Percentiles rank a stretch among this genome's conserved stretches.
Conservation (phyloP, 1,140 invertebrate species). For the Nymphalis io region DNA sequence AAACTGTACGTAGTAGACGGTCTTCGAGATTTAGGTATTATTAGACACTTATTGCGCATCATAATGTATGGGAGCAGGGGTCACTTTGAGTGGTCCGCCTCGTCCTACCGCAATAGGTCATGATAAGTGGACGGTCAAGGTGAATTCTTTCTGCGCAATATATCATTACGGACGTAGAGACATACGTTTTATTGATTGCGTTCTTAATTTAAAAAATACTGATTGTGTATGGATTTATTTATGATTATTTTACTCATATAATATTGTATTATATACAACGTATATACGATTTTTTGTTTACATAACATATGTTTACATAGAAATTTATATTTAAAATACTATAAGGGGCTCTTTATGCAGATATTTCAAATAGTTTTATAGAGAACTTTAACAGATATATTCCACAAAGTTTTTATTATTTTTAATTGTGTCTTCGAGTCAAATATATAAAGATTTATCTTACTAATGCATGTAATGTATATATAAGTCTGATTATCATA, state of each 20-base stretch:
- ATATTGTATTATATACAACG: background rate
- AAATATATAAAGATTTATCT: no score
- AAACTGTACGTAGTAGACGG: background rate
- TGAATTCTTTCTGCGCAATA: slow-evolving; percentile 44
- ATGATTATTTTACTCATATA: background rate
- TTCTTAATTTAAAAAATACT: slow-evolving; percentile 15
- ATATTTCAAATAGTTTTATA: no score
- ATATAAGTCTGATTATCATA: no score
- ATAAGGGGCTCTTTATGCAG: background rate
- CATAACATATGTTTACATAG: background rate
- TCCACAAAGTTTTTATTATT: no score
- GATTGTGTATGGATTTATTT: background rate
- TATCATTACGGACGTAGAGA: slow-evolving; percentile 22
- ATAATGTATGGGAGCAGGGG: slow-evolving; percentile 18
- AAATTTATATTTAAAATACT: background rate
- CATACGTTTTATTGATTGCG: slow-evolving; percentile 17
- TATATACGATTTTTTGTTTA: no score
- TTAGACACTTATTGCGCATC: slow-evolving; percentile 19
- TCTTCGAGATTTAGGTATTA: slow-evolving; percentile 16
- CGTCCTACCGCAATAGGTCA: slow-evolving; percentile 59
- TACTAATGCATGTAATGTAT: no score
- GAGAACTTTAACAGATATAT: no score
- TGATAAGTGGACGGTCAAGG: slow-evolving; percentile 44
- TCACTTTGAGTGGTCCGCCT: slow-evolving; percentile 26
- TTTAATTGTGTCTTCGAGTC: no score